Base-by-base conservation (phyloP, 37 sponge, comb jelly and placozoan species). In the Tethya wilhelma region DNA sequence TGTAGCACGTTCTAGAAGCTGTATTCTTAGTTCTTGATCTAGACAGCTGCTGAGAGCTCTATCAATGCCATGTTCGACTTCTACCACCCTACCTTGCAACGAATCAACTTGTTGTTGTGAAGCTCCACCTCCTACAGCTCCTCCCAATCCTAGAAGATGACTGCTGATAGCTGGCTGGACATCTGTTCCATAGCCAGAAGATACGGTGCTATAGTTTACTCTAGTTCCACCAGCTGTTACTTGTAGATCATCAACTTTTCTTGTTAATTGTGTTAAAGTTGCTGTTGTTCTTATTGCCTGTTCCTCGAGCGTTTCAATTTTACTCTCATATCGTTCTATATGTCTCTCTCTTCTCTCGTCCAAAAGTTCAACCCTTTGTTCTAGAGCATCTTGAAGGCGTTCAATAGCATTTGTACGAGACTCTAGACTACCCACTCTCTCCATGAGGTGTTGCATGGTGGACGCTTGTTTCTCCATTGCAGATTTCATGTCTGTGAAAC, bases 11-110 rank as follows among this genome's bases (percentile, higher is more conserved):
- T 92, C 93, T 20, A 92, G 56, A 2, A 91, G 63, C 38, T 91
- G 87, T 67, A 86, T 42, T 73, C 91, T 63, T 67, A 91, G 44
- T 46, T 91, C 87, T 40, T 73, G 79, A 23, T 91, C 91, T 42
- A 87, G 44, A 42, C 82, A 71, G 71, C 80, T 81, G 40, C 71
- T 70, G 12, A 87, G 60, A 56, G 65, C 69, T 29, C 77, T 44
- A 22, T 75, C 82, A 11, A 87, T 69, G 28, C 79, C 70, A 55
- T 75, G 75, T 1, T 87, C 82, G 37, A 87, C 32, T 33, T 87
- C 88, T 30, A 34, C 42, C 23, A 81, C 56, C 45, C 74, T 80
- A n/a, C 63, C n/a, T 26, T 77, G 53, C 23, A 87, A 14, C 0
- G 65, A 32, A 34, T 81, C 82, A 19, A 87, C 56, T 26, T 56